Percentiles rank a stretch among this genome's conserved stretches.
These are phyloP conservation scores for Polydrusus cervinus DNA, from an alignment of 2,888 invertebrate genomes.

Conservation along the genomic window DNA sequence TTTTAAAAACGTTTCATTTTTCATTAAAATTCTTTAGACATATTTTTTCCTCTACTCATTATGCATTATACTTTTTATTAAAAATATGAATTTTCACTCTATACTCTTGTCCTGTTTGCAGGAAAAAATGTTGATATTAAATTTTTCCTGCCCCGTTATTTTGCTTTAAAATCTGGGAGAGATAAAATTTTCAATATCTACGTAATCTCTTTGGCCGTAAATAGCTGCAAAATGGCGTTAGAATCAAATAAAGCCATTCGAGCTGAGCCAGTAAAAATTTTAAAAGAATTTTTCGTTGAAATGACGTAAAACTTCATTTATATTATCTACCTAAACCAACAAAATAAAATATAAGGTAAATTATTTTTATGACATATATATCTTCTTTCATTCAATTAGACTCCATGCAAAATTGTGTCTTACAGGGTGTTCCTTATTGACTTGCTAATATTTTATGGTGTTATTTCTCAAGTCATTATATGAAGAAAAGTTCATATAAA, in stretches of 20 bases:
- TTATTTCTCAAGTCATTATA: too few species aligned
- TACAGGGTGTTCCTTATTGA: too few species aligned
- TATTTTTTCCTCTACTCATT: background rate
- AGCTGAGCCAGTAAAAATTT: constrained; percentile 5
- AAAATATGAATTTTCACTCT: constrained; percentile 26
- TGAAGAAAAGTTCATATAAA: too few species aligned
- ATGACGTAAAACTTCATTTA: background rate
- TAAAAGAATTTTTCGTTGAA: background rate
- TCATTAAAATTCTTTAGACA: constrained; percentile 17
- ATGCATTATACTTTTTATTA: constrained; percentile 9
- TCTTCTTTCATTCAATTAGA: too few species aligned
- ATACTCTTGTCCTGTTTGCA: constrained; percentile 5
- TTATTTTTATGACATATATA: too few species aligned
- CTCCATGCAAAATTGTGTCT: too few species aligned
- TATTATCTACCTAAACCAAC: too few species aligned
- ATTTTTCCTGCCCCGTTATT: constrained; percentile 19
- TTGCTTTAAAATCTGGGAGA: constrained; percentile 13
- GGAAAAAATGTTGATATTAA: constrained; percentile 21
- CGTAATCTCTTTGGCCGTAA: constrained; percentile 11
- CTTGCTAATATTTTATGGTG: too few species aligned
- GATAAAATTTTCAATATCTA: constrained; percentile 25
- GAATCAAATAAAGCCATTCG: constrained; percentile 12
- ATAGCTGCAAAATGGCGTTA: constrained; percentile 23
- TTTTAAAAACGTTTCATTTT: background rate
- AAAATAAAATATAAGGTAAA: too few species aligned